phyloP scores from a whole-genome alignment of 2,113 vertebrate genomes.

The Irena cyanogastra region DNA sequence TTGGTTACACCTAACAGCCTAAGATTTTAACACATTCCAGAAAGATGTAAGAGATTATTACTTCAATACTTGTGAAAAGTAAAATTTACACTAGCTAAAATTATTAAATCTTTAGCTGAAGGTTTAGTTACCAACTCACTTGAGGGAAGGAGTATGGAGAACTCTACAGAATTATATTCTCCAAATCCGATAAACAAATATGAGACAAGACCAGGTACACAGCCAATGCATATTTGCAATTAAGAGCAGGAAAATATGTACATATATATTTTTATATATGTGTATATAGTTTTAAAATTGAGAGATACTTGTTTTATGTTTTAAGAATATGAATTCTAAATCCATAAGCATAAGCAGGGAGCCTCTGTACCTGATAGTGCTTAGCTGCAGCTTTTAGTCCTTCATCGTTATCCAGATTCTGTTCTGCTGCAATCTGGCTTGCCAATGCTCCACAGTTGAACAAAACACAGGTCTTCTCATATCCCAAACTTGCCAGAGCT shows the following conservation, averaged over 20 bases:
- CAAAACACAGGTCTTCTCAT: constrained; percentile 96
- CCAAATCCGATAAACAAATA: background rate
- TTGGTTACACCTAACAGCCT: background rate
- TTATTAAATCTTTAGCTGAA: background rate
- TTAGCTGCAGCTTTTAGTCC: constrained; percentile 92
- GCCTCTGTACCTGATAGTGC: constrained; percentile 86
- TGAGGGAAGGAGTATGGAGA: background rate
- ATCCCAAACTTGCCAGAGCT: constrained; percentile 94
- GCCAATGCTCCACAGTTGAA: constrained; percentile 94
- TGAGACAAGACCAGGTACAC: background rate
- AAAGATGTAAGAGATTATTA: background rate
- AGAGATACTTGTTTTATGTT: background rate
- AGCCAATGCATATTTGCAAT: background rate
- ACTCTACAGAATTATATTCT: background rate
- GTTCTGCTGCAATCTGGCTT: constrained; percentile 95
- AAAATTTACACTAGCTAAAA: background rate
- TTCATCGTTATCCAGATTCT: constrained; percentile 96
- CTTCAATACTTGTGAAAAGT: background rate
- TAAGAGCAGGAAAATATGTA: background rate
- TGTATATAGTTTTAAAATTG: background rate
- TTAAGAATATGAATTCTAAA: background rate
- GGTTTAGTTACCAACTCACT: background rate
- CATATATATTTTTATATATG: background rate
- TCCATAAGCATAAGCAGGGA: background rate
- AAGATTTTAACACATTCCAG: background rate